phyloP scores from a whole-genome alignment of 2,888 invertebrate genomes.

The Apantesis nais region DNA sequence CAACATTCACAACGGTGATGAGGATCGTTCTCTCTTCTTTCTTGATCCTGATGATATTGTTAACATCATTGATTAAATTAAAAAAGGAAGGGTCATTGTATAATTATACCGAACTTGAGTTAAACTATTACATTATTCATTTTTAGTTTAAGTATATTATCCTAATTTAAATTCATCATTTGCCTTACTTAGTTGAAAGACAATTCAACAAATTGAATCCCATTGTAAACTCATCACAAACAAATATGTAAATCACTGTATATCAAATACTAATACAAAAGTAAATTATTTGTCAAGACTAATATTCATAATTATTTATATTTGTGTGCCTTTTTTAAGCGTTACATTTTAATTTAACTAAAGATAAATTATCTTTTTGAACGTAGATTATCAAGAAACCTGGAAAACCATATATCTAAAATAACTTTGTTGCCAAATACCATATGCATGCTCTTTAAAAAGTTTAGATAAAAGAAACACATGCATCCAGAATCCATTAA shows the following conservation, averaged over 20 bases:
- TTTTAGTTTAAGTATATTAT: not conserved
- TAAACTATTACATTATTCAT: constrained; percentile 1
- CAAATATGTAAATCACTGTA: too few relatives aligned
- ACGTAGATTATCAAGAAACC: not conserved
- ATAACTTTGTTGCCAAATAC: not conserved
- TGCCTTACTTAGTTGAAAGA: not conserved
- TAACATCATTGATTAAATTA: not conserved
- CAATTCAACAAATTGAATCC: too few relatives aligned
- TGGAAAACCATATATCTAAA: not conserved
- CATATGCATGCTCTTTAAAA: not conserved
- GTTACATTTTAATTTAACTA: not conserved
- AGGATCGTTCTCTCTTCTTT: too few relatives aligned
- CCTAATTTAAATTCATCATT: not conserved
- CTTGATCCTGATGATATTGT: too few relatives aligned
- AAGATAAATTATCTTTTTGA: not conserved
- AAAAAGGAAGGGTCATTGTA: not conserved
- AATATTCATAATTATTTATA: too few relatives aligned
- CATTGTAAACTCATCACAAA: not conserved
- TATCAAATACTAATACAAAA: too few relatives aligned
- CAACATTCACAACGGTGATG: too few relatives aligned
- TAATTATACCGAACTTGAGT: not conserved
- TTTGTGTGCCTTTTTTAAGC: not conserved
- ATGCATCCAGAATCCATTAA: not conserved
- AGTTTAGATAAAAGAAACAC: not conserved
- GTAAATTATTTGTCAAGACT: not conserved